Conservation (phyloP, 2,797 vertebrate species). For the Erethizon dorsatum region DNA sequence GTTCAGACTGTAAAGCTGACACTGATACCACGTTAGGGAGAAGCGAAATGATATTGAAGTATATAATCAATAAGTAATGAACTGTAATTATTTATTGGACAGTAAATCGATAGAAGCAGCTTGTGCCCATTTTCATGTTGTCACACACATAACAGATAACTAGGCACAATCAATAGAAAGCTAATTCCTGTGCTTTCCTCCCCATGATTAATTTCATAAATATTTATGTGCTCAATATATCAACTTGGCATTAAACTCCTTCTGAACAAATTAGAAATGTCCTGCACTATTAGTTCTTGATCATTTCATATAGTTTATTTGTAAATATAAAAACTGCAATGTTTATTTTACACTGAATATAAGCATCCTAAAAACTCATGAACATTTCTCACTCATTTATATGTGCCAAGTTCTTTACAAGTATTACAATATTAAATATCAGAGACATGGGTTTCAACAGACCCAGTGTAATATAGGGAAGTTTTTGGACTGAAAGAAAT, state of each 20-base stretch:
- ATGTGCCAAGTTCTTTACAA: not conserved
- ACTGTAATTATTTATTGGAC: conserved; percentile 88
- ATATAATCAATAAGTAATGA: conserved; percentile 88
- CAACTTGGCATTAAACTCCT: conserved; percentile 70
- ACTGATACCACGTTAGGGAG: conserved; percentile 76
- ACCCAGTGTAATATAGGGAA: not conserved
- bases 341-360: not conserved
- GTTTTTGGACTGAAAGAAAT: not conserved
- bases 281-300: not conserved
- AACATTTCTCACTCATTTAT: not conserved
- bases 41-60: conserved; percentile 83
- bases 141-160: conserved; percentile 88
- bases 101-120: conserved; percentile 87
- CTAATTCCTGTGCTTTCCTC: conserved; percentile 80
- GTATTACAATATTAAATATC: not conserved
- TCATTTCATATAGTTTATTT: not conserved
- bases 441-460: not conserved
- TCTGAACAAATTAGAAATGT: conserved; percentile 70
- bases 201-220: conserved; percentile 86
- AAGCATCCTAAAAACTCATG: not conserved
- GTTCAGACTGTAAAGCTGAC: conserved; percentile 75
- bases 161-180: conserved; percentile 86
- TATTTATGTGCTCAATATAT: conserved; percentile 84
- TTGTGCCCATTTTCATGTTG: conserved; percentile 87
- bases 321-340: not conserved